A percentile compares a stretch with the other conserved stretches of the same genome.
Conservation (phyloP, 2,797 vertebrate species). For the Tenualosa ilisha region DNA sequence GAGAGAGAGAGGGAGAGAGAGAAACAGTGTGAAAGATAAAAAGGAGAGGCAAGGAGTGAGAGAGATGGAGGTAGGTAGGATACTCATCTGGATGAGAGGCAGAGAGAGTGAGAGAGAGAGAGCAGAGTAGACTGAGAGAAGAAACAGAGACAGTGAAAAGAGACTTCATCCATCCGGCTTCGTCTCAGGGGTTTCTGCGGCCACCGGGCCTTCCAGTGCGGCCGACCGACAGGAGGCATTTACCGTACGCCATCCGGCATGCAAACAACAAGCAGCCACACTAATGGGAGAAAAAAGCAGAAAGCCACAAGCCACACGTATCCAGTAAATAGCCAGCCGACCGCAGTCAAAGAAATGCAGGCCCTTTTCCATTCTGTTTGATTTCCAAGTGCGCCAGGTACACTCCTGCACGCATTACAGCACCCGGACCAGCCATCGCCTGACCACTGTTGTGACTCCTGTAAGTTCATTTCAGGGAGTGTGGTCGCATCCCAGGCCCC, state of each 20-base stretch:
- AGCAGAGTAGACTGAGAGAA: background rate
- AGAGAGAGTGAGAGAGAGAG: background rate
- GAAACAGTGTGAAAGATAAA: background rate
- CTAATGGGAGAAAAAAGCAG: slow-evolving; percentile 73
- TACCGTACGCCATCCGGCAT: slow-evolving; percentile 71
- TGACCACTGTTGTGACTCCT: slow-evolving; percentile 56
- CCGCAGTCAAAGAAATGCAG: slow-evolving; percentile 71
- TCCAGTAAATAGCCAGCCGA: slow-evolving; percentile 74
- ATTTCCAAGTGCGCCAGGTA: background rate
- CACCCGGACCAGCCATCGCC: background rate
- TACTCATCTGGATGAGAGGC: background rate
- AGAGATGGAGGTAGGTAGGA: background rate
- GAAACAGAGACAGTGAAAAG: slow-evolving; percentile 42
- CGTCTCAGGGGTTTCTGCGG: slow-evolving; percentile 74
- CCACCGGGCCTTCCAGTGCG: slow-evolving; percentile 66
- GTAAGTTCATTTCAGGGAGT: slow-evolving; percentile 48
- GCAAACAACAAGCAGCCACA: slow-evolving; percentile 70
- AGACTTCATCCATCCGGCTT: slow-evolving; percentile 63
- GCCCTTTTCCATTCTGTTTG: slow-evolving; percentile 61
- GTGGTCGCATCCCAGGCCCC: background rate
- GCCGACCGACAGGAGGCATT: slow-evolving; percentile 72
- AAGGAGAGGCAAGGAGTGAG: background rate
- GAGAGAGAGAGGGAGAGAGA: background rate
- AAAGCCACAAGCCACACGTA: slow-evolving; percentile 80
- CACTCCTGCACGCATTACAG: slow-evolving; percentile 15